Evolutionary conservation across 2,113 vertebrate species (phyloP).

Genomic region (Cavia porcellus): DNA sequence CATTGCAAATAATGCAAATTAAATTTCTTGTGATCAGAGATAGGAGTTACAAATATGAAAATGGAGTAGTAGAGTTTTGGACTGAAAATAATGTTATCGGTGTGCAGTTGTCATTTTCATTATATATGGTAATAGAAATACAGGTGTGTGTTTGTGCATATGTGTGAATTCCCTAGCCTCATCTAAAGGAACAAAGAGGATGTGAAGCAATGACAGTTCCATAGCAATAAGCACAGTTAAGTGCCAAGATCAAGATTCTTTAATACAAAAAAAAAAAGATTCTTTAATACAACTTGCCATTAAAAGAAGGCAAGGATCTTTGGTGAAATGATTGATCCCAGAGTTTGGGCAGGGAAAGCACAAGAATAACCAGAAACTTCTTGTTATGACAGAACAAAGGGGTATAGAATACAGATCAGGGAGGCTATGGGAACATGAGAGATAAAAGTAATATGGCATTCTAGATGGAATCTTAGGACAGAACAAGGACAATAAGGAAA

Average conservation of each 20-base stretch:
- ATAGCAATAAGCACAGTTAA: not conserved
- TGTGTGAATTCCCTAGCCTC: not conserved
- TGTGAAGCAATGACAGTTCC: not conserved
- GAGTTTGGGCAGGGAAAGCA: not conserved
- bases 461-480: not conserved
- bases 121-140: not conserved
- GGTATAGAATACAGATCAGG: not conserved
- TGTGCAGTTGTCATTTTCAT: not conserved
- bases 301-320: not conserved
- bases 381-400: not conserved
- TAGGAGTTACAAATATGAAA: conserved; percentile 1
- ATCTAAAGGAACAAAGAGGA: not conserved
- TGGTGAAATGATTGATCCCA: not conserved
- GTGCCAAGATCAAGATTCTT: not conserved
- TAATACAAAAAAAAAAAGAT: not conserved
- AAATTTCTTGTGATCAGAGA: not conserved
- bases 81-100: not conserved
- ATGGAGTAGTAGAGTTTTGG: not conserved
- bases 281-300: not conserved
- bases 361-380: not conserved
- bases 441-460: not conserved
- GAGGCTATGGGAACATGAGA: not conserved
- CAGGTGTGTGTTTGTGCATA: not conserved
- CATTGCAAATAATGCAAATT: not conserved
- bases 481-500: not conserved